Evolutionary conservation across 2,113 vertebrate species (phyloP), one percentile per base, ranked within the genome.

Genomic region (Ceyx cyanopectus): DNA sequence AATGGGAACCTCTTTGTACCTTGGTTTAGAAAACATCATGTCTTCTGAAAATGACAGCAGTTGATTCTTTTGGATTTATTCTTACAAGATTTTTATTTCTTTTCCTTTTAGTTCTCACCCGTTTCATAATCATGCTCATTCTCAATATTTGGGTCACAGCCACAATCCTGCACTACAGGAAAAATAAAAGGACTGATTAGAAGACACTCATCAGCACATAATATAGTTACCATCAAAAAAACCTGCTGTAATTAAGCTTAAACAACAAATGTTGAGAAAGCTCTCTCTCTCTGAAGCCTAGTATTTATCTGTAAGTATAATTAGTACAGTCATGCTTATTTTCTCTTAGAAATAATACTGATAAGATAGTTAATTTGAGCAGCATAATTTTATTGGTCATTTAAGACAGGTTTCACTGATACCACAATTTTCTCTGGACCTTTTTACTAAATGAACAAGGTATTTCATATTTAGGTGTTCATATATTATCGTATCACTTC

Each of bases 131-230:
- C 90, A 98, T 99, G 98, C 93, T 98, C 24, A 75, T 97, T 92
- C 97, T 99, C 93, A 99, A 99, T 74, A 37, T 98, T 48, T 99
- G 98, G 99, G 98, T 99, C 75, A 98, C 98, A 41, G 94, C 97
- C 57, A 98, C 98, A 11, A 93, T 99, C 26, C 89, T 99, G 81
- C 95, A 95, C 94, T 99, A 99, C 97, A 98, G 89, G 85, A 98
- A 94, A 94, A 63, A 95, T 26, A 97, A 94, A 86, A 99, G 99
- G 94, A 95, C 82, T 30, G 95, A 97, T 46, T 98, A 97, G 94
- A 94, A 79, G 92, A 97, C 8, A 21, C 12, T 54, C 46, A 24
- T 53, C 75, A 77, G 12, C 78, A 57, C 19, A 57, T 14, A 22
- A 11, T 51, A 20, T 40, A 51, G 60, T 76, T 75, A 76, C 40